phyloP scores from a whole-genome alignment of 2,888 invertebrate genomes.

The Cephus sareptanus region DNA sequence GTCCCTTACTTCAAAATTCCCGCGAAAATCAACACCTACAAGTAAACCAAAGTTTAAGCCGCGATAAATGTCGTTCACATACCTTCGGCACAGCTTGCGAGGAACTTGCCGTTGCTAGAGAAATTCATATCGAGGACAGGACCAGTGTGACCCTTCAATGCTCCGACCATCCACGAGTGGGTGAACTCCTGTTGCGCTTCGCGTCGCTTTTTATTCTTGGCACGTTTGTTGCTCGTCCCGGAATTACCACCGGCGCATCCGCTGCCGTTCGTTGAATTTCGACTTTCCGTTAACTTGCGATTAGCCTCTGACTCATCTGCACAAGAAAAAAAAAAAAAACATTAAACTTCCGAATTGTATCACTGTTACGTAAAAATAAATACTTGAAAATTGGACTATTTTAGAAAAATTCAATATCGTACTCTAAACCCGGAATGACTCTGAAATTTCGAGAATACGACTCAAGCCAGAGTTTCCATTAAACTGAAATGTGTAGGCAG shows the following conservation, averaged over 20 bases:
- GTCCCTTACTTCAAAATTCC: neutral
- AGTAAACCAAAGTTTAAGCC: neutral
- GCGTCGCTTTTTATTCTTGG: conserved; percentile 56
- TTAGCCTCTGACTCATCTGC: neutral
- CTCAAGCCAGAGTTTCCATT: neutral
- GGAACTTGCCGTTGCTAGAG: conserved; percentile 86
- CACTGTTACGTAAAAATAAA: neutral
- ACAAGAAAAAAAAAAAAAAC: neutral
- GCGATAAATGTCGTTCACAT: conserved; percentile 57
- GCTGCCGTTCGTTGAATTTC: neutral
- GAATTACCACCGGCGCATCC: neutral
- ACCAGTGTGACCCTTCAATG: conserved; percentile 85
- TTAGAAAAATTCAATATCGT: neutral
- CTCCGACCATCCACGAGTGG: conserved; percentile 78
- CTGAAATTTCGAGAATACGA: neutral
- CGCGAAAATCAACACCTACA: neutral
- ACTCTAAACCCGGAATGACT: neutral
- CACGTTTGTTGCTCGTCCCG: conserved; percentile 51
- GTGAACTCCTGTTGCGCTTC: conserved; percentile 58
- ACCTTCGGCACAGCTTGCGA: conserved; percentile 89
- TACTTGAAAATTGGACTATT: neutral
- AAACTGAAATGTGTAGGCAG: neutral
- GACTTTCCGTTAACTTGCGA: neutral
- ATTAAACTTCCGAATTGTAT: neutral
- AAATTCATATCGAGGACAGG: conserved; percentile 82